Evolutionary conservation across 2,797 vertebrate genomes (phyloP), one percentile per base, ranked within the genome.

Genomic region (Triplophysa yarkandensis): DNA sequence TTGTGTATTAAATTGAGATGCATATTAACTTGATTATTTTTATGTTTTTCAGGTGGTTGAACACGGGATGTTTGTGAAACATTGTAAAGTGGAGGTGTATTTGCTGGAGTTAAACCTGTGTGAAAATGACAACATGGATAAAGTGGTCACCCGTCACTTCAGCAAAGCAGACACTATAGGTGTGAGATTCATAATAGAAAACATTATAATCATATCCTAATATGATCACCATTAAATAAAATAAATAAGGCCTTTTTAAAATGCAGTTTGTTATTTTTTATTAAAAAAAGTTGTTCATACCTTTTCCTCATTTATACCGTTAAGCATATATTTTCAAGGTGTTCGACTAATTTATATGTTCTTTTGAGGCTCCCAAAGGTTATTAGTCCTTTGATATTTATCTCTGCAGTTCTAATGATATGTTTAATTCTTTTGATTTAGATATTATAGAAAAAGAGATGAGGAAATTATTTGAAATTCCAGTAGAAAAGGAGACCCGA

Each of bases 11-110:
- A 32, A 16, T 9, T 8, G n/a, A 7, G 4, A n/a, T 46, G n/a
- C 5, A 3, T 34, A 34, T 39, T 71, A 54, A 8, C 7, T 4
- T 6, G 9, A 21, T 46, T 70, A 11, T 14, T 6, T 68, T 9
- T 77, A 69, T 77, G 55, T 11, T 78, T 82, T 64, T 0, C 77
- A 99, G 97, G 98, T 99, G 60, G 95, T 99, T 77, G 97, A 99
- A 83, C 95, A 98, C 17, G 98, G 98, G 75, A 92, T 98, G 83
- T 99, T 98, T 91, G 97, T 98, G 63, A 99, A 99, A 87, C 95
- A 98, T 87, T 99, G 95, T 84, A 98, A 99, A 83, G 98, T 99
- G 69, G 98, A 99, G 80, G 96, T 99, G 64, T 99, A 99, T 87
- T 92, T 98, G 80, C 87, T 98, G 70, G 97, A 99, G 84, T 87